Base-by-base conservation (phyloP, 2,113 vertebrate genomes). In the Odobenus rosmarus region DNA sequence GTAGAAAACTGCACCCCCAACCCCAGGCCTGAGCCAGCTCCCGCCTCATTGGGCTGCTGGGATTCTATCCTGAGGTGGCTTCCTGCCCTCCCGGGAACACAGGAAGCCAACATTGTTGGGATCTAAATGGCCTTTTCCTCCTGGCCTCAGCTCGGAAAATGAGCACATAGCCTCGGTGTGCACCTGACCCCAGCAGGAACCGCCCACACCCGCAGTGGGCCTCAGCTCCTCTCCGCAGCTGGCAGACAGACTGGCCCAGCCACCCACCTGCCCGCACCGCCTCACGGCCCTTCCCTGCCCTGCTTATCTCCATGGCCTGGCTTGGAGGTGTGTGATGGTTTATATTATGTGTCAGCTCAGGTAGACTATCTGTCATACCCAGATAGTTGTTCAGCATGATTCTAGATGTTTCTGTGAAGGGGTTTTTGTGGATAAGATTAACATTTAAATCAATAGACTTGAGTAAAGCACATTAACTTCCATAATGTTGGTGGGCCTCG, bases 101-200 rank as follows among this genome's bases (percentile, higher is more conserved):
- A 98, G 99, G 99, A 99, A 99, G 98, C 94, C 57, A 59, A 14
- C 98, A 99, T 98, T 99, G 99, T 99, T 99, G 98, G 96, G 31
- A 33, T 86, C 69, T 97, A 98, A 98, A 96, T 98, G 86, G 80
- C 96, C 64, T 1, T 98, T 99, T 99, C 99, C 99, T 96, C 95
- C 96, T 89, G 90, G 84, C 88, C 95, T 93, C 13, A 62, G 93
- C 96, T 98, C 46, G 82, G 98, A 98, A 98, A 98, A 96, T 88
- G 96, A 98, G 85, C 96, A 93, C 96, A 98, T 46, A 95, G 96
- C 84, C 84, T 81, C 69, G 0, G 51, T 33, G 93, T 97, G 96
- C 97, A 98, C 97, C 98, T 98, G 97, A 97, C 82, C 93, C 88
- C 39, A 1, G 90, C 36, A 55, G 71, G 89, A 93, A 95, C 87